Base-by-base conservation (phyloP, 2,888 invertebrate species). In the Macrophya annulata region DNA sequence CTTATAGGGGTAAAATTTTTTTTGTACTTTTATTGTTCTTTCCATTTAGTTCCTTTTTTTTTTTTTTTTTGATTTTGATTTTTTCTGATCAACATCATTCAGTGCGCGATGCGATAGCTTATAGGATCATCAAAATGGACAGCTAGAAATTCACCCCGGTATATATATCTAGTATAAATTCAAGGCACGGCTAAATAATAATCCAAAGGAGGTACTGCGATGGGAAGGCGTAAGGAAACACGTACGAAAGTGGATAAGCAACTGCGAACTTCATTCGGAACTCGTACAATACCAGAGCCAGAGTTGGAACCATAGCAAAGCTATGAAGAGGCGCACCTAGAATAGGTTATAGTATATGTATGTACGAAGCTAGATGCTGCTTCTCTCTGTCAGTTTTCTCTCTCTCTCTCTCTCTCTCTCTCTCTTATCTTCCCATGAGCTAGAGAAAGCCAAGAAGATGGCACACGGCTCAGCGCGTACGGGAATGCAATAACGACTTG, bases 221-320 rank as follows among this genome's bases (percentile, higher is more conserved):
- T 86, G 79, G 89, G 89, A 89, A 91, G 90, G 89, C 90, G 90
- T 89, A 91, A 91, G 90, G 88, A 87, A 89, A 91, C 93, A 93
- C 93, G 93, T 93, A 93, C 92, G 90, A 93, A 93, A 92, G 91
- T 92, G 91, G 92, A 92, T 92, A 92, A 92, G 91, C 92, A 92
- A 91, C 90, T 88, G 88, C 87, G 89, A 93, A 93, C 91, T 93
- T 93, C 91, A 91, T 91, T 92, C 91, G 90, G 68, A 83, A 83
- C 82, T 83, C 68, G 82, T 83, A 83, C 17, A 68, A 83, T 37
- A 65, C 81, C 45, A 68, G 48, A 83, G 25, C 81, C 77, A 51
- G 40, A 40, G 40, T 21, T 65, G 81, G 31, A 81, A 31, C 81
- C 40, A 40, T n/a, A 59, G 62, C 43, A 45, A 55, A 77, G 48